Base-by-base conservation (phyloP, 2,113 vertebrate species). In the Oryzias woworae region DNA sequence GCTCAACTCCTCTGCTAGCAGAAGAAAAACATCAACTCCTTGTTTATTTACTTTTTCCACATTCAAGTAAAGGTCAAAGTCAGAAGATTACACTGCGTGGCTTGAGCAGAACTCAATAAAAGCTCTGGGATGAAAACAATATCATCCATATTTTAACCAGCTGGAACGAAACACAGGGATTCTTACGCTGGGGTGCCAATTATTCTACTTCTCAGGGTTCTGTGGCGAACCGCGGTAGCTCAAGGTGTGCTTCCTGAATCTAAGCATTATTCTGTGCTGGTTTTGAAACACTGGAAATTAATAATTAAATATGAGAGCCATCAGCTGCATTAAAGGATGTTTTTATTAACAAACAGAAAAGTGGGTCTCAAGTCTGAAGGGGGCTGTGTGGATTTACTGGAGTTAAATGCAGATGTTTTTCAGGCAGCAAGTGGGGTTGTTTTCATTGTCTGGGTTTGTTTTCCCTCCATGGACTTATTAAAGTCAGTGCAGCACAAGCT, bases 131-230 rank as follows among this genome's bases (percentile, higher is more conserved):
- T 87, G 86, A 87, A 89, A 92, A 91, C 88, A 90, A 87, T 87
- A 92, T 85, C 90, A 92, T 92, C 85, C 91, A 92, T 91, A 92
- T 92, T 92, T 91, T 89, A 92, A 91, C 87, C 85, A 91, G 86
- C 85, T 87, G 87, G 87, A 71, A 83, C 81, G 75, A 85, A 83
- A 87, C 89, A 81, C 82, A 80, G 87, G 83, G 74, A 85, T 81
- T 70, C 73, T 80, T 85, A 73, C 89, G 80, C 87, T 68, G 76
- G 85, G 79, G 89, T 91, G 91, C 91, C 89, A 92, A 91, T 92
- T 92, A 91, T 88, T 85, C 87, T 71, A 82, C 88, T 89, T 88
- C 89, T 89, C 82, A 71, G 78, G 80, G 85, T 85, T 86, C 62
- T 60, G 49, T 76, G 70, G 77, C 64, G 77, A 85, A 84, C 77